A percentile compares a stretch with the other conserved stretches of the same genome.
phyloP scores from a whole-genome alignment of 2,113 vertebrate genomes.

The Calcarius ornatus region DNA sequence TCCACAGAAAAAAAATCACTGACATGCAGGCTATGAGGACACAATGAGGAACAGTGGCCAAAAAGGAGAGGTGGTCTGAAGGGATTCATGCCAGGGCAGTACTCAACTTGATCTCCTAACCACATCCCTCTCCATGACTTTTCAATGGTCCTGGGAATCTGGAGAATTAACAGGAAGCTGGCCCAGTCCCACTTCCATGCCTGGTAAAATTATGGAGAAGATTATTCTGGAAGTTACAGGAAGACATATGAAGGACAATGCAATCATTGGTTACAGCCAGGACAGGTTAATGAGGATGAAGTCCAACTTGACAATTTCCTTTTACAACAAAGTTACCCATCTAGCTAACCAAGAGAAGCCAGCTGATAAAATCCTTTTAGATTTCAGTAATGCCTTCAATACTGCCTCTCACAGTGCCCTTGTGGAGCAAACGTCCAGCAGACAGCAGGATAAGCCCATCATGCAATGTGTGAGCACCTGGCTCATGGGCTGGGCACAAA shows the following conservation, averaged over 20 bases:
- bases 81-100: background rate
- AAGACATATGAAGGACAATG: background rate
- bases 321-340: fast-evolving
- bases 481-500: background rate
- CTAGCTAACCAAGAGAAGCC: background rate
- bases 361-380: background rate
- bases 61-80: background rate
- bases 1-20: background rate
- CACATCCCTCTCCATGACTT: background rate
- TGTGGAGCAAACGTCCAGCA: background rate
- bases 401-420: background rate
- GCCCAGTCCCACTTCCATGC: background rate
- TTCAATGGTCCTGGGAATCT: background rate
- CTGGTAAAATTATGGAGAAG: background rate
- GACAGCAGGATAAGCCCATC: background rate
- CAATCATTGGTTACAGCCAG: background rate
- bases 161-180: background rate
- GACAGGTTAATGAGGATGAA: background rate
- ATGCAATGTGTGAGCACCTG: fast-evolving
- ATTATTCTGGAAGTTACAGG: background rate
- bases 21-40: background rate
- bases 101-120: background rate
- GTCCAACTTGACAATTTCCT: background rate
- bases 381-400: background rate
- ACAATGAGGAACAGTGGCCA: background rate